Conservation (phyloP, 92 coral and sea anemone species). For the Virgularia gustaviana region DNA sequence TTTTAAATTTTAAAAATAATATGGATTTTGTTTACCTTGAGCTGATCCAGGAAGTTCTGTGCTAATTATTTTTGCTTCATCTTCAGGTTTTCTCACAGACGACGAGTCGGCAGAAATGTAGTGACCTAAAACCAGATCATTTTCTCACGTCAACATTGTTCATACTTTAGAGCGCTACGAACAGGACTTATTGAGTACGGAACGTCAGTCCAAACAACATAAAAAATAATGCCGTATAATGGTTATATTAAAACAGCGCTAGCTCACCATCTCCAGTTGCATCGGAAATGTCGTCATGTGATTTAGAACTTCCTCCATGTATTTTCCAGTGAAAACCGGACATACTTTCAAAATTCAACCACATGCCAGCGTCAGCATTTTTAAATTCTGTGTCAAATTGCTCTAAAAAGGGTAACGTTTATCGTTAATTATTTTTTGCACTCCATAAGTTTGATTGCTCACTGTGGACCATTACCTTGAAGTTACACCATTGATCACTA, state of each 20-base stretch:
- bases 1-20: too few species aligned
- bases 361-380: neutral
- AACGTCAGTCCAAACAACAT: neutral
- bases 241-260: neutral
- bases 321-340: constrained; percentile 20
- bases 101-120: constrained; percentile 16
- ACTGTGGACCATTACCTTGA: too few species aligned
- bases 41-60: neutral
- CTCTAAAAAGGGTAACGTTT: too few species aligned
- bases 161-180: neutral
- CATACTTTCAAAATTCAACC: neutral
- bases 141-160: neutral
- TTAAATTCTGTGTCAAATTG: constrained; percentile 31
- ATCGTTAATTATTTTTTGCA: too few species aligned
- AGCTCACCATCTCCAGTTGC: constrained; percentile 20
- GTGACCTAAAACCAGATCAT: neutral
- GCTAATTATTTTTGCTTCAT: constrained; percentile 15
- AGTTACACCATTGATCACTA: too few species aligned
- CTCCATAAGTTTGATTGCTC: too few species aligned
- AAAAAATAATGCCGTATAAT: neutral
- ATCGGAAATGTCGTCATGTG: neutral
- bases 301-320: neutral
- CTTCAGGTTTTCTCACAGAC: neutral
- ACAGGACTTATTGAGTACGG: neutral
- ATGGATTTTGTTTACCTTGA: constrained; percentile 7